A percentile compares a stretch with the other conserved stretches of the same genome.
phyloP scores from a whole-genome alignment of 1,140 invertebrate genomes.

The Drosophila sechellia region DNA sequence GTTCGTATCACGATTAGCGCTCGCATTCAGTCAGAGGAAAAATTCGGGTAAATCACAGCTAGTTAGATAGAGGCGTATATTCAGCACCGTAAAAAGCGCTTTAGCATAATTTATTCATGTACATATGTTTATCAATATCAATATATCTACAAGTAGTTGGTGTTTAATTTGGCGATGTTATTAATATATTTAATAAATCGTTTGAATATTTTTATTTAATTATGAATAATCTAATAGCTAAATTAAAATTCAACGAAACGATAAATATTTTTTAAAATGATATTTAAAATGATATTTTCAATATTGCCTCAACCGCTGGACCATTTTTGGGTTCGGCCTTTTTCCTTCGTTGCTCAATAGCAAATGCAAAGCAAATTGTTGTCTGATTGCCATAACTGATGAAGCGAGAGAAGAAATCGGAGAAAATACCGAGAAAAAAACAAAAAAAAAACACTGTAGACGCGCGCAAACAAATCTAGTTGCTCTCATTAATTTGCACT shows the following conservation, averaged over 20 bases:
- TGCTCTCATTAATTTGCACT: constrained; percentile 68
- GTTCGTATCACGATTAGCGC: no score
- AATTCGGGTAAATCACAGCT: no score
- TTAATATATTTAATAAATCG: no score
- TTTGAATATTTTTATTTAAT: no score
- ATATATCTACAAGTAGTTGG: neutral
- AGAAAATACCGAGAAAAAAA: constrained; percentile 1
- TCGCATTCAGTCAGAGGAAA: no score
- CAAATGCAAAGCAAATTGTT: constrained; percentile 57
- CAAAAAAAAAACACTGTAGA: constrained; percentile 2
- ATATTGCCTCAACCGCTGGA: constrained; percentile 24
- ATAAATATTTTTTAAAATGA: constrained; percentile 27
- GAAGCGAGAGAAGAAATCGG: constrained; percentile 51
- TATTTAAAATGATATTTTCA: constrained; percentile 29
- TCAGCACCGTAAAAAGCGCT: no score
- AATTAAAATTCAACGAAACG: constrained; percentile 34
- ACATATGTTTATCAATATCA: no score
- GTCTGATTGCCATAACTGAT: constrained; percentile 74
- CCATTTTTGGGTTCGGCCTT: constrained; percentile 45
- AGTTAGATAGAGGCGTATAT: no score
- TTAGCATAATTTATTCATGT: no score
- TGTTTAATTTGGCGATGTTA: no score
- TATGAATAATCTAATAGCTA: neutral
- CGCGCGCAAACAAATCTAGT: constrained; percentile 12
- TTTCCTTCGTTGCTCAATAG: constrained; percentile 17